These are phyloP conservation scores for Bruchidius siliquastri DNA, from an alignment of 2,888 invertebrate genomes.

Conservation along the genomic window DNA sequence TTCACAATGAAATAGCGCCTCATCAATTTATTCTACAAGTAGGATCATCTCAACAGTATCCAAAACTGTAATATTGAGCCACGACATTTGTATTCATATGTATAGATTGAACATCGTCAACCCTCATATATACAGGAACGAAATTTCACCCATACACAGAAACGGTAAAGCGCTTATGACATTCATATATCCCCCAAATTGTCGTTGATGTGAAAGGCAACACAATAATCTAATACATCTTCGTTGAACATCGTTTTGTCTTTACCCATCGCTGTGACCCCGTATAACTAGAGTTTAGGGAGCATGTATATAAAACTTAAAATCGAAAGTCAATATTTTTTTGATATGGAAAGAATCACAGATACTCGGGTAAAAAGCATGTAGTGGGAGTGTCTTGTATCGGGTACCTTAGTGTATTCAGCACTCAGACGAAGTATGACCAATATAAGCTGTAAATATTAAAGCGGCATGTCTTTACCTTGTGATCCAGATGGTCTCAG, in stretches of 20 bases:
- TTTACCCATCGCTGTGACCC: background rate
- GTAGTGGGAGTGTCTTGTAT: no score
- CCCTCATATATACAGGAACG: background rate
- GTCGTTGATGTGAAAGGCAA: background rate
- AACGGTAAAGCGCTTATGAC: background rate
- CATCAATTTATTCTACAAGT: no score
- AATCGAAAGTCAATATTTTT: background rate
- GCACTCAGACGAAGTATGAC: no score
- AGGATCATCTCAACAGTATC: no score
- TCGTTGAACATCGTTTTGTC: background rate
- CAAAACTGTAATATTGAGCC: background rate
- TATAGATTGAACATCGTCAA: background rate
- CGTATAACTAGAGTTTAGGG: background rate
- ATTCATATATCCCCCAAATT: background rate
- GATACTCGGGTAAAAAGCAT: background rate
- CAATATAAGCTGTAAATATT: no score
- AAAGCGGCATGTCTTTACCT: no score
- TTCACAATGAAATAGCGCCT: no score
- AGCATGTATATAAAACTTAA: background rate
- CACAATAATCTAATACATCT: background rate
- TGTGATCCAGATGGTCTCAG: no score
- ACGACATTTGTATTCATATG: background rate
- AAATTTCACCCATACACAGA: background rate
- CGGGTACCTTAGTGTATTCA: no score
- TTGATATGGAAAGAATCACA: background rate